These are phyloP conservation scores for Taxidea taxus DNA, from an alignment of 2,113 vertebrate species.

Conservation along the genomic window DNA sequence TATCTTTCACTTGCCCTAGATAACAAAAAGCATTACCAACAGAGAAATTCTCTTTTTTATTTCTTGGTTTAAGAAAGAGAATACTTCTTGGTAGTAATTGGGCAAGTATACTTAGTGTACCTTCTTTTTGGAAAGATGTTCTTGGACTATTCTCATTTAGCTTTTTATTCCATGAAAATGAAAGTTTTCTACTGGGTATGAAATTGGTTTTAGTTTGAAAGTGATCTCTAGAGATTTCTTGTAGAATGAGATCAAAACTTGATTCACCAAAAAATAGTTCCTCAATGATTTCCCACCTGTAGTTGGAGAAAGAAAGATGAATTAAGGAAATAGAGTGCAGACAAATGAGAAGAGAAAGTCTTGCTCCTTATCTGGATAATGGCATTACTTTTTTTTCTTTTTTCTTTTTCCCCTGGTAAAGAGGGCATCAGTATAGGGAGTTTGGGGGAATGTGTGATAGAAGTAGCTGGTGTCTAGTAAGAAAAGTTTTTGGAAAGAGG, in stretches of 20 bases:
- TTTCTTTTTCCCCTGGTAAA: not conserved
- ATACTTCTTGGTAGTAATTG: not conserved
- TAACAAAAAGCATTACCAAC: not conserved
- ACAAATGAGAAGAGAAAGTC: not conserved
- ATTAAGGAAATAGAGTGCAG: not conserved
- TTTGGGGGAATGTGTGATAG: not conserved
- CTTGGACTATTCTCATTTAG: not conserved
- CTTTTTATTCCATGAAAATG: conserved; percentile 34
- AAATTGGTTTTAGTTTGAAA: conserved; percentile 57
- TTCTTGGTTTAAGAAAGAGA: conserved; percentile 12
- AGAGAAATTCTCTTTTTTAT: not conserved
- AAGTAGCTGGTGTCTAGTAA: not conserved
- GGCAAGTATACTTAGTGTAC: not conserved
- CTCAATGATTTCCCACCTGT: not conserved
- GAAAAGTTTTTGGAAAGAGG: not conserved
- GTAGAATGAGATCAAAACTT: not conserved
- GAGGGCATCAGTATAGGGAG: not conserved
- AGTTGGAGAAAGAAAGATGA: not conserved
- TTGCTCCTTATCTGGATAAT: not conserved
- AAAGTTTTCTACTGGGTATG: conserved; percentile 42
- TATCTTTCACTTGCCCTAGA: not conserved
- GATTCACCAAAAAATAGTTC: not conserved
- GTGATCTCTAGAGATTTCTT: conserved; percentile 34
- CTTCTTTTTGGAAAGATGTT: not conserved
- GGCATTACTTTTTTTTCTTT: not conserved